A percentile compares a stretch with the other conserved stretches of the same genome.
Conservation (phyloP, 2,113 vertebrate species). For the Barnardius zonarius region DNA sequence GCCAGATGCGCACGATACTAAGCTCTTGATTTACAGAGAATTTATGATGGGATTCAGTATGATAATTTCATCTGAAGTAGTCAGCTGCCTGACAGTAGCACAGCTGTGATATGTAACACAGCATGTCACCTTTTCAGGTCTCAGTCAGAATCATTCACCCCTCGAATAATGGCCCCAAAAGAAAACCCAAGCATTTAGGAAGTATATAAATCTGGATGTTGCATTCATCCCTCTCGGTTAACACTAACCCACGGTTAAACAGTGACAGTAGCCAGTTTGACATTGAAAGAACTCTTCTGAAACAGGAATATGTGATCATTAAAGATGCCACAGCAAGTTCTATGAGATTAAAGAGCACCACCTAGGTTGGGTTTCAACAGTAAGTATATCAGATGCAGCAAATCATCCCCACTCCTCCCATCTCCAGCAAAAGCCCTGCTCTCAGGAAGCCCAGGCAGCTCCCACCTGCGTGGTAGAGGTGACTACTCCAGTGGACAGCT, state of each 20-base stretch:
- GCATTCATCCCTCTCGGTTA: neutral
- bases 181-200: neutral
- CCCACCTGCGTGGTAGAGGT: fast-evolving
- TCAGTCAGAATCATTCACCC: neutral
- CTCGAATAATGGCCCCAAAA: neutral
- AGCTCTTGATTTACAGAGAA: neutral
- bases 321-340: neutral
- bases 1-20: neutral
- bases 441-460: neutral
- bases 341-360: neutral
- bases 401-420: neutral
- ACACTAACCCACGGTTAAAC: neutral
- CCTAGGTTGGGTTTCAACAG: neutral
- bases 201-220: neutral
- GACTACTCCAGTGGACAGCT: fast-evolving
- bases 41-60: neutral
- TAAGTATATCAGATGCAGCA: neutral
- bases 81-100: neutral
- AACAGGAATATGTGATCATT: neutral
- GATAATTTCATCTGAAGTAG: neutral
- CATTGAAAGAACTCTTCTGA: neutral
- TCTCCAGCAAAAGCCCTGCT: neutral
- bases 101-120: neutral
- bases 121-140: neutral
- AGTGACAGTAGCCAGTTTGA: neutral